phyloP scores from a whole-genome alignment of 2,888 invertebrate species.

The Tachina grossa region DNA sequence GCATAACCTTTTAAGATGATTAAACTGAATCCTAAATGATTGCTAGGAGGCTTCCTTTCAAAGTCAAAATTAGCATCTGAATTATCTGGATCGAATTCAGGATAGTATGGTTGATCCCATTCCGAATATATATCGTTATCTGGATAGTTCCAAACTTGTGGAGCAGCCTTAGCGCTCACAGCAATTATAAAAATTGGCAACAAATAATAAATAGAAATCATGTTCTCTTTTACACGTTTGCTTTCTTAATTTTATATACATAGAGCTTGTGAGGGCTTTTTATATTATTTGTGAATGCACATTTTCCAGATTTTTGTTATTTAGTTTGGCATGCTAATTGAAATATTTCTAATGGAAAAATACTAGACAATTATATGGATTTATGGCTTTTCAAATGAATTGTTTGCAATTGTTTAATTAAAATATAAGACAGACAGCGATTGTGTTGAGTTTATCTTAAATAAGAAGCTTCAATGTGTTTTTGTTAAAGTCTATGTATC shows the following conservation, averaged over 20 bases:
- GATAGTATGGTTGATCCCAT: too few relatives aligned
- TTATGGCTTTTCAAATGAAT: slow-evolving; percentile 2
- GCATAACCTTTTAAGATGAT: neutral
- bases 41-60: neutral
- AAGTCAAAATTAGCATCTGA: neutral
- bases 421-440: neutral
- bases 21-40: neutral
- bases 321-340: slow-evolving; percentile 22
- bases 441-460: neutral
- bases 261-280: neutral
- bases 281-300: neutral
- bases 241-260: neutral
- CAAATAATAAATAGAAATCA: neutral
- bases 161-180: neutral
- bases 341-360: neutral
- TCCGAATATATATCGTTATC: neutral
- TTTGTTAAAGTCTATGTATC: neutral
- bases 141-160: neutral
- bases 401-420: neutral
- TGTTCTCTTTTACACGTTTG: neutral
- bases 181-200: neutral
- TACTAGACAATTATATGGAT: neutral
- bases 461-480: neutral
- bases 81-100: neutral
- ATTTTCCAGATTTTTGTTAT: slow-evolving; percentile 1